A percentile compares a stretch with the other conserved stretches of the same genome.
Evolutionary conservation across 2,888 invertebrate genomes (phyloP).

Genomic region (Tenodera sinensis): DNA sequence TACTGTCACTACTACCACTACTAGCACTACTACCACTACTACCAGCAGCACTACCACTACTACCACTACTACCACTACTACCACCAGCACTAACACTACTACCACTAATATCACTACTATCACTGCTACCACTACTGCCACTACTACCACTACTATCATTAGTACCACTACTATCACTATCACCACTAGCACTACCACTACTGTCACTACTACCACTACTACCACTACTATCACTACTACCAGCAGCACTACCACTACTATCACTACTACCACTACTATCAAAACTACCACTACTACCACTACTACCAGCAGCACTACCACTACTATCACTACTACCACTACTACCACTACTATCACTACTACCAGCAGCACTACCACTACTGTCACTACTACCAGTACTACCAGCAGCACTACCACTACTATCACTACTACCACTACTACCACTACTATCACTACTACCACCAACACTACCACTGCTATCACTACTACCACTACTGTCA

Average conservation of each 20-base stretch:
- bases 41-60: background rate
- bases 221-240: background rate
- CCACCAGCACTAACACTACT: background rate
- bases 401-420: background rate
- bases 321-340: background rate
- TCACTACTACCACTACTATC: background rate
- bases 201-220: background rate
- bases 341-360: background rate
- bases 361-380: background rate
- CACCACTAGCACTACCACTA: background rate
- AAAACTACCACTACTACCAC: too few relatives aligned
- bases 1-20: background rate
- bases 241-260: background rate
- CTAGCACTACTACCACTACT: background rate
- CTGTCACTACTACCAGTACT: background rate
- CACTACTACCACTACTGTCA: background rate
- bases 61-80: background rate
- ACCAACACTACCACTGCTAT: background rate
- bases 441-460: background rate
- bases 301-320: background rate
- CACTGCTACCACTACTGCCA: background rate
- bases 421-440: background rate
- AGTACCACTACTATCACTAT: background rate
- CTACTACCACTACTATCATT: background rate
- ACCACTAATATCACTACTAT: background rate